These are phyloP conservation scores for Harlomillsia oculata DNA, from an alignment of 1,140 invertebrate species.

Conservation along the genomic window DNA sequence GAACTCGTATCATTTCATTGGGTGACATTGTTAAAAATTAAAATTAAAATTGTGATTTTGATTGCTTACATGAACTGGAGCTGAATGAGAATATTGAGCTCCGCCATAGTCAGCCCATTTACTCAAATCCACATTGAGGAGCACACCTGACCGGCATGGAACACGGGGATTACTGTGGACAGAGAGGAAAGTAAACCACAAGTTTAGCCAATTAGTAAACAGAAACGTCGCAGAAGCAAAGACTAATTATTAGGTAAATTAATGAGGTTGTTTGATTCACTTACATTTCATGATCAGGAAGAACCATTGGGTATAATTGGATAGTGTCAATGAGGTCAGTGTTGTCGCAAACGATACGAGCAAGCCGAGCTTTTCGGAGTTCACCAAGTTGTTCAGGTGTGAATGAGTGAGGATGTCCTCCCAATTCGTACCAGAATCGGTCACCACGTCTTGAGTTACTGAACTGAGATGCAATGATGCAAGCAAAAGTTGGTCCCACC, in stretches of 20 bases:
- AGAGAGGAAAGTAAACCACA: background rate
- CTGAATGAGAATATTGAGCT: slow-evolving; percentile 27
- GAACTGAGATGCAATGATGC: slow-evolving; percentile 93
- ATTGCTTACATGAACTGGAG: slow-evolving; percentile 33
- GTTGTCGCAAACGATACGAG: slow-evolving; percentile 88
- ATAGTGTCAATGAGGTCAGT: slow-evolving; percentile 84
- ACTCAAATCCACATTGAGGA: slow-evolving; percentile 71
- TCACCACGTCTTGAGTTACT: slow-evolving; percentile 81
- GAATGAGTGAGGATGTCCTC: slow-evolving; percentile 83
- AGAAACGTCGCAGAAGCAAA: background rate
- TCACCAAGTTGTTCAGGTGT: slow-evolving; percentile 80
- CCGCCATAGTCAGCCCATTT: slow-evolving; percentile 71
- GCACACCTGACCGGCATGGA: slow-evolving; percentile 72
- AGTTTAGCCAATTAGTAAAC: background rate
- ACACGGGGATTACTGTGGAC: slow-evolving; percentile 72
- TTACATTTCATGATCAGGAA: slow-evolving; percentile 85
- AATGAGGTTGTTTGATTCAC: slow-evolving; percentile 38
- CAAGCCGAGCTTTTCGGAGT: slow-evolving; percentile 73
- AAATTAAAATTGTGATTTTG: background rate
- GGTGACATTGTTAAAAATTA: background rate
- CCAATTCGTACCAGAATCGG: slow-evolving; percentile 92
- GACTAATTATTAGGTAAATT: background rate
- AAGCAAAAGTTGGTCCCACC: slow-evolving; percentile 89
- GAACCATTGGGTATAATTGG: slow-evolving; percentile 84
- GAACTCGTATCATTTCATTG: background rate